Base-by-base conservation (phyloP, 2,113 vertebrate genomes). In the Coreoperca whiteheadi region DNA sequence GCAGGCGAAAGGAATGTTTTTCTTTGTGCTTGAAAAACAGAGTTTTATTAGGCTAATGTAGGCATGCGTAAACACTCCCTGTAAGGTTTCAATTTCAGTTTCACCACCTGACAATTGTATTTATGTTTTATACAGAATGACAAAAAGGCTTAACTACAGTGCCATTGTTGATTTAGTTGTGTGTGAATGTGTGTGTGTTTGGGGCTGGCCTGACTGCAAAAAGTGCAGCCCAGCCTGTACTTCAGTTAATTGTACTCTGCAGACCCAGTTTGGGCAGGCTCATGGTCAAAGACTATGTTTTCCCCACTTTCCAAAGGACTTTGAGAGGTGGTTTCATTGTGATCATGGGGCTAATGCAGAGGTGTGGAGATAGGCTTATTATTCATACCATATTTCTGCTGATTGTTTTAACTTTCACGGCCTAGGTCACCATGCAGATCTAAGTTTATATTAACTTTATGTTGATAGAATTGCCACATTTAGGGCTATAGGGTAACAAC, bases 281-380 rank as follows among this genome's bases (percentile, higher is more conserved):
- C 91, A 88, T 81, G 86, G 86, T 87, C 89, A 89, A 88, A 77
- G 25, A 63, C 69, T 54, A n/a, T 4, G 43, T 72, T 60, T 76
- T 67, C 25, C 39, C 41, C 57, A 51, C 30, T 77, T 61, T 74
- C 28, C 60, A 46, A 2, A 54, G 39, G 66, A 67, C 65, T 20
- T 1, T 32, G 16, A 50, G 69, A 64, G 10, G n/a, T 9, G 57
- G 7, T 34, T 34, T 54, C 64, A 57, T 3, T 74, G 28, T 56
- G 77, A 48, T 69, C 60, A n/a, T 3, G 48, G 25, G 60, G 46
- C 14, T 14, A 7, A 82, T 50, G 50, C 54, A 69, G 65, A 77
- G 1, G 25, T n/a, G 8, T 6, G 51, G 2, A 34, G 9, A 1
- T 0, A 0, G 6, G n/a, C 2, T 11, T 83, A 8, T 72, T 73